Evolutionary conservation across 2,797 vertebrate genomes (phyloP).

Genomic region (Leuciscus waleckii): DNA sequence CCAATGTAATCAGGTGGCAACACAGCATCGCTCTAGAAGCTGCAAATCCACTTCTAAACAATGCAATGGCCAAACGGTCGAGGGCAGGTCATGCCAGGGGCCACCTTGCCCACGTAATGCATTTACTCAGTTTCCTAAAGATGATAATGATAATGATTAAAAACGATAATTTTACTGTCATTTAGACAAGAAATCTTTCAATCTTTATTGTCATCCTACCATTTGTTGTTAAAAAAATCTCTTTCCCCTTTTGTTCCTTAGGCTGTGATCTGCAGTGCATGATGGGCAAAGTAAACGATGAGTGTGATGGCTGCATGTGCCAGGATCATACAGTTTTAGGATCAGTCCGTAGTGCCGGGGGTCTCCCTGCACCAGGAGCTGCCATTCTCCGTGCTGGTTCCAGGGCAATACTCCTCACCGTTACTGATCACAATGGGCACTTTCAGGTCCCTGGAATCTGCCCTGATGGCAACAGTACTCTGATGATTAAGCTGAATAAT

Average conservation of each 20-base stretch:
- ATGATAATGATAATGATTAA: neutral
- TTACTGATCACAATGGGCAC: slow-evolving; percentile 84
- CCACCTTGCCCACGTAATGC: slow-evolving; percentile 78
- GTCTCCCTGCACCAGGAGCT: slow-evolving; percentile 79
- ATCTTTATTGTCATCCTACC: neutral
- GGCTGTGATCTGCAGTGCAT: slow-evolving; percentile 86
- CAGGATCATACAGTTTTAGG: slow-evolving; percentile 80
- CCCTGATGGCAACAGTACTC: slow-evolving; percentile 85
- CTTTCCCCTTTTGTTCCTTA: slow-evolving; percentile 59
- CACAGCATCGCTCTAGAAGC: slow-evolving; percentile 86
- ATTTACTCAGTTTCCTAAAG: neutral
- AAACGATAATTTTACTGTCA: neutral
- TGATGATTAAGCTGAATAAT: slow-evolving; percentile 86
- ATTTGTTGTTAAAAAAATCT: neutral
- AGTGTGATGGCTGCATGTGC: slow-evolving; percentile 91
- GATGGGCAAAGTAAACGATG: slow-evolving; percentile 86
- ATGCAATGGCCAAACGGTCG: slow-evolving; percentile 85
- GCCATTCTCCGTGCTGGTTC: slow-evolving; percentile 76
- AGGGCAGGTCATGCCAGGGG: slow-evolving; percentile 85
- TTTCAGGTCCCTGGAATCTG: slow-evolving; percentile 91
- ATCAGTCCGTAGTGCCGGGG: slow-evolving; percentile 84
- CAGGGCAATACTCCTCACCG: slow-evolving; percentile 82
- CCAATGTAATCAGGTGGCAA: slow-evolving; percentile 84
- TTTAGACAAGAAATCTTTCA: neutral
- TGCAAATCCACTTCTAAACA: slow-evolving; percentile 78